phyloP scores from a whole-genome alignment of 37 sponge, comb jelly and placozoan species.

The Crambe crambe region DNA sequence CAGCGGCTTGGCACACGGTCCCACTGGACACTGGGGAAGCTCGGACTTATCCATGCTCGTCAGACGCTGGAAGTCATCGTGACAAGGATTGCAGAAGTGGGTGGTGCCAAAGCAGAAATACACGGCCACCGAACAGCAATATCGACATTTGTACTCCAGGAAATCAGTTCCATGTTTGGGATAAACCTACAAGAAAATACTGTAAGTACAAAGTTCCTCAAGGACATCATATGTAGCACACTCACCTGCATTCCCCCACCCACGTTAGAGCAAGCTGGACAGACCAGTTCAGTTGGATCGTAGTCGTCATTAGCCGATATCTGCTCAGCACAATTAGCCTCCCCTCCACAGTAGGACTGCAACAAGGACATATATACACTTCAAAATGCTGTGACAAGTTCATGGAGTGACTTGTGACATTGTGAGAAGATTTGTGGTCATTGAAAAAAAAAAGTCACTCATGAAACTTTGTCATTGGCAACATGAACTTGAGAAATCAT shows the following conservation, averaged over 20 bases:
- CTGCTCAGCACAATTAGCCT: slow-evolving; percentile 83
- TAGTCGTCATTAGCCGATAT: slow-evolving; percentile 82
- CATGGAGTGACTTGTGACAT: too few relatives aligned
- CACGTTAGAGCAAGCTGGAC: slow-evolving; percentile 90
- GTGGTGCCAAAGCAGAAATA: slow-evolving; percentile 98
- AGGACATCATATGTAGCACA: not conserved
- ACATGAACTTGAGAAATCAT: too few relatives aligned
- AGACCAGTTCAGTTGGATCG: slow-evolving; percentile 94
- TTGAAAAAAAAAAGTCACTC: too few relatives aligned
- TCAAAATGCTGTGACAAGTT: too few relatives aligned
- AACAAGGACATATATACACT: too few relatives aligned
- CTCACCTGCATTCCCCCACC: slow-evolving; percentile 60
- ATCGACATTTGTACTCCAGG: slow-evolving; percentile 98
- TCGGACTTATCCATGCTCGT: slow-evolving; percentile 81
- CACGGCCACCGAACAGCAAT: slow-evolving; percentile 97
- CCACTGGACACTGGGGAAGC: slow-evolving; percentile 95
- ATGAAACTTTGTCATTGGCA: too few relatives aligned
- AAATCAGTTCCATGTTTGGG: slow-evolving; percentile 97
- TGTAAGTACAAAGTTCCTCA: not conserved
- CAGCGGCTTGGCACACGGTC: slow-evolving; percentile 81
- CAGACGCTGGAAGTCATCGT: slow-evolving; percentile 94
- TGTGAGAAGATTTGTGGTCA: too few relatives aligned
- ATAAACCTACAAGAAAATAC: slow-evolving; percentile 88
- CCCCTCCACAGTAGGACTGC: slow-evolving; percentile 93
- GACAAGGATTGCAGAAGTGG: slow-evolving; percentile 96